These are phyloP conservation scores for Frankliniella fusca DNA, from an alignment of 2,888 invertebrate species.

Conservation along the genomic window DNA sequence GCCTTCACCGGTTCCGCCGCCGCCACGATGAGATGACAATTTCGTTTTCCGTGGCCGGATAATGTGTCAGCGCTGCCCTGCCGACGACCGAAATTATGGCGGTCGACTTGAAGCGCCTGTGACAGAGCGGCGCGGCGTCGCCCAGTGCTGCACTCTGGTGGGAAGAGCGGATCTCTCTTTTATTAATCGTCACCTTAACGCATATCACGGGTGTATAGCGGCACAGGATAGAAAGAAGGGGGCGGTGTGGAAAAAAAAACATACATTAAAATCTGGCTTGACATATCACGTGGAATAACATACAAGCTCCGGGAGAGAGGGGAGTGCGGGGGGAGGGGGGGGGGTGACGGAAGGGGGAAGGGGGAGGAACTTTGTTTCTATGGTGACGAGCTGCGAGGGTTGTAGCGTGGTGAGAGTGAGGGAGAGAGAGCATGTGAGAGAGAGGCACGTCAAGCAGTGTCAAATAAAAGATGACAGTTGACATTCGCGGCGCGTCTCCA, in stretches of 20 bases:
- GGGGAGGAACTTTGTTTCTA: neutral
- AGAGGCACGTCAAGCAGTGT: neutral
- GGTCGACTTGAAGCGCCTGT: too few species aligned
- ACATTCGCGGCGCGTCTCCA: neutral
- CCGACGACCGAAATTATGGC: too few species aligned
- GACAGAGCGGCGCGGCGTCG: too few species aligned
- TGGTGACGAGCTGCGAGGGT: neutral
- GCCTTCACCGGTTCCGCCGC: too few species aligned
- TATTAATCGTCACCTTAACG: too few species aligned
- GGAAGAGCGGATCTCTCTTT: too few species aligned
- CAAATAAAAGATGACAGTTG: constrained; percentile 25
- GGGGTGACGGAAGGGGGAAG: neutral
- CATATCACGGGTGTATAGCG: too few species aligned
- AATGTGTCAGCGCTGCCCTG: too few species aligned
- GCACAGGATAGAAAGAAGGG: neutral
- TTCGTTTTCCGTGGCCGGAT: too few species aligned
- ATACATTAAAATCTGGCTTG: neutral
- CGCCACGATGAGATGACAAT: too few species aligned
- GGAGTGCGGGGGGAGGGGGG: neutral
- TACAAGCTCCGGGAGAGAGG: neutral
- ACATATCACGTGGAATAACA: neutral
- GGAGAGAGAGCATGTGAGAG: neutral
- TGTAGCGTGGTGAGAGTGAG: neutral
- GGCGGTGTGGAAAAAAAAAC: neutral
- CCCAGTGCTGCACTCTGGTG: too few species aligned